Conservation (phyloP, 2,797 vertebrate genomes). For the Cossypha caffra region DNA sequence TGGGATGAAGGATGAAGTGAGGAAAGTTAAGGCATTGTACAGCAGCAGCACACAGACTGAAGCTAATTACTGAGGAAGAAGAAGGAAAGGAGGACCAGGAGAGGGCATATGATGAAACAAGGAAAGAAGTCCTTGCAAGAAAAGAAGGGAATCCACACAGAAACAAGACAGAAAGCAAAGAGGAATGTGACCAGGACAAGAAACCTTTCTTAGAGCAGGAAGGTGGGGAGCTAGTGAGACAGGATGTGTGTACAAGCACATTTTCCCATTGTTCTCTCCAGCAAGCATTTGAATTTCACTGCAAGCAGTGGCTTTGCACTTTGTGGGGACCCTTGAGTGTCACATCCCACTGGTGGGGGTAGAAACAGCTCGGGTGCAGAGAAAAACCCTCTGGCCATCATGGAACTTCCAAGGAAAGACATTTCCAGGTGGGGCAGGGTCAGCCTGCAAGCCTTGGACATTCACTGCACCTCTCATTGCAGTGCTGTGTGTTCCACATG, state of each 20-base stretch:
- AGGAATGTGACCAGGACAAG: neutral
- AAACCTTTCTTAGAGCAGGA: neutral
- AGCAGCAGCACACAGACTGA: neutral
- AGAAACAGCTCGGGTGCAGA: accelerated
- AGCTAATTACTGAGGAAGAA: neutral
- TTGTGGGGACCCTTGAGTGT: neutral
- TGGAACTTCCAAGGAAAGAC: neutral
- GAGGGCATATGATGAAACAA: neutral
- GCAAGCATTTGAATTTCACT: neutral
- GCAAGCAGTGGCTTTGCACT: neutral
- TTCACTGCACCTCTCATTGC: neutral
- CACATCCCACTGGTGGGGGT: neutral
- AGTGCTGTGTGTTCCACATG: neutral
- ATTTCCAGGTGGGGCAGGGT: neutral
- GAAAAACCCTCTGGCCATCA: neutral
- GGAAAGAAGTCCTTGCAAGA: neutral
- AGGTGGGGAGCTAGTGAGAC: neutral
- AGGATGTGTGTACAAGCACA: neutral
- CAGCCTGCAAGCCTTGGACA: neutral
- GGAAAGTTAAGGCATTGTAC: neutral
- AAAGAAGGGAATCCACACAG: neutral
- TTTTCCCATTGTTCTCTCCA: slow-evolving; percentile 8
- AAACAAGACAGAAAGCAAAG: neutral
- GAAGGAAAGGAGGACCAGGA: neutral
- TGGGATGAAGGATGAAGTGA: neutral